Evolutionary conservation across 2,113 vertebrate species (phyloP), one percentile per base, ranked within the genome.

Genomic region (Epinephelus moara): DNA sequence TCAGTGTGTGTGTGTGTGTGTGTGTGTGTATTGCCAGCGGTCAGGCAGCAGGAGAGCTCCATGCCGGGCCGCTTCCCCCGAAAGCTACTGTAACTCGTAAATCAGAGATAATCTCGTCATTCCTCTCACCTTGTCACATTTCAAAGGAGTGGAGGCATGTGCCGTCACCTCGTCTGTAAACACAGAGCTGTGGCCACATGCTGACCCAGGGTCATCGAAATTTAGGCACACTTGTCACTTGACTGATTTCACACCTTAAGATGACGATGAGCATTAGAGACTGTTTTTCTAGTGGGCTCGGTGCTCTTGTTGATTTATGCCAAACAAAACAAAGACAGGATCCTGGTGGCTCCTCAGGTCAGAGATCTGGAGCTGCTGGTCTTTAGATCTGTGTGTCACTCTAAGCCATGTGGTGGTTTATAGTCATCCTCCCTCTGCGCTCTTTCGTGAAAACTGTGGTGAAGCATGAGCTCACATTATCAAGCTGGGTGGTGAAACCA

Each of bases 151-250:
- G 56, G 63, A 64, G 89, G 89, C 82, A 40, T 89, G 91, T 90
- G 78, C 91, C 87, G 63, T 89, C 91, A 91, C 93, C 91, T 93
- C 91, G 70, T 91, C 76, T 70, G 90, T 91, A 91, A 91, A 90
- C 90, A 91, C 87, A 86, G 83, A 91, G 68, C 77, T 11, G 57
- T 76, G 80, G 87, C 90, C 90, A 81, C 85, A 37, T 45, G 63
- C 86, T 86, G 85, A 83, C 90, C 86, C 70, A 6, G 84, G 88
- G 88, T 89, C 89, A 90, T 90, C 83, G 87, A 56, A 86, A 89
- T 86, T 87, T 52, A 81, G 91, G 91, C 94, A 93, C 93, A 94
- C 91, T 94, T 95, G 85, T 90, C 88, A 93, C 91, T 86, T 93
- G 81, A 70, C 79, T 77, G 90, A 84, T 89, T 88, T 95, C 92